Evolutionary conservation across 2,888 invertebrate genomes (phyloP), one percentile per base, ranked within the genome.

Genomic region (Ganaspis brasiliensis): DNA sequence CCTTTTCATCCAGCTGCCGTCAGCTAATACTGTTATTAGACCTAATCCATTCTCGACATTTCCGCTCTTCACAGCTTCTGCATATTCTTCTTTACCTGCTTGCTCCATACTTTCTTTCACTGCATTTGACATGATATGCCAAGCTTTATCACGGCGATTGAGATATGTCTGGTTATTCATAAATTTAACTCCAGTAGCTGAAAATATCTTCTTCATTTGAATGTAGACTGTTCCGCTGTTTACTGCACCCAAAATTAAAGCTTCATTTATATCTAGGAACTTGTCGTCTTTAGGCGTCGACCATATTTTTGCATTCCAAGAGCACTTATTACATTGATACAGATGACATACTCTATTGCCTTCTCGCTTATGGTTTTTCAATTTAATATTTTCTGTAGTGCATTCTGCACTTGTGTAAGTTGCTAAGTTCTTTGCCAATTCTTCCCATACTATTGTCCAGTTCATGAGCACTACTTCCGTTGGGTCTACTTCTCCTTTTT

Each of bases 81-180:
- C 3, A 1, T n/a, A 49, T 49, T 49, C 49, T 49, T 49, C 49
- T 49, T n/a, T 49, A 6, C 49, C 49, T n/a, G 49, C 49, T 49
- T 49, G n/a, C 16, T 49, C n/a, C 49, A 49, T 49, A n/a, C 49
- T 49, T 49, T n/a, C 49, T 49, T 31, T 31, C 31, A 31, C 31
- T 31, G 31, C 31, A 31, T 31, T 31, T 2, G 31, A 31, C 31
- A 31, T 4, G 31, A 31, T 31, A 31, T 31, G 2, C 31, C 31
- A 31, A 31, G 31, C 31, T 6, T 31, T 31, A 31, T 31, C 3
- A 6, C 31, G 31, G 2, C 31, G 31, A 31, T 31, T 31, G 31
- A 2, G 31, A 6, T 31, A 31, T 6, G 31, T 6, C 31, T 31
- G 3, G 31, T 31, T 31, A 31, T 6, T 31, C 31, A 31, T 31